phyloP scores from a whole-genome alignment of 1,140 invertebrate genomes.

The Anthonomus grandis region DNA sequence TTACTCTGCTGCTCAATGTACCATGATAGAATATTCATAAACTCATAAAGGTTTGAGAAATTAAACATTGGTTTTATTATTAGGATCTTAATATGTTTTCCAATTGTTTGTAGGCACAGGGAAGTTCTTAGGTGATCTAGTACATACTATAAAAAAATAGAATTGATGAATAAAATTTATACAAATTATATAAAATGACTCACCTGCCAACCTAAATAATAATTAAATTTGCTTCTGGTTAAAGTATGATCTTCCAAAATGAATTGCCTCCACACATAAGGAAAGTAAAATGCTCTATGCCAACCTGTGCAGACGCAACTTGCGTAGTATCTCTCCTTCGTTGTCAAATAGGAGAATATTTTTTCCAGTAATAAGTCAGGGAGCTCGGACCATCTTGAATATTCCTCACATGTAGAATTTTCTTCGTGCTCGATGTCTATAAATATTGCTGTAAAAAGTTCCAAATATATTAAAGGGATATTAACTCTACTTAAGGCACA shows the following conservation, averaged over 20 bases:
- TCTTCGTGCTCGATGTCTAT: conserved; percentile 54
- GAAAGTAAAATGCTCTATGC: conserved; percentile 72
- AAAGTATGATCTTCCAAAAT: conserved; percentile 68
- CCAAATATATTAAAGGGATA: too few relatives aligned
- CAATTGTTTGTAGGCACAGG: conserved; percentile 68
- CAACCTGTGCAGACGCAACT: conserved; percentile 69
- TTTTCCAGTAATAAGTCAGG: conserved; percentile 76
- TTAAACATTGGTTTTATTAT: conserved; percentile 73
- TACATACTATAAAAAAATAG: conserved; percentile 56
- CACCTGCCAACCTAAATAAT: conserved; percentile 79
- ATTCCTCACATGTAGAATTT: conserved; percentile 46
- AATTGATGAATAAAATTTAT: neutral
- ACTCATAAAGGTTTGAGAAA: conserved; percentile 81
- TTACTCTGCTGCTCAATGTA: conserved; percentile 57
- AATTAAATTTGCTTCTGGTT: conserved; percentile 73
- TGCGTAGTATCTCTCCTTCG: conserved; percentile 68
- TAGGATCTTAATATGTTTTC: conserved; percentile 62
- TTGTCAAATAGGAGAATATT: conserved; percentile 68
- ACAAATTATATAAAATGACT: neutral
- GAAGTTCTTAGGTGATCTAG: conserved; percentile 73
- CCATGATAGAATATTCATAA: conserved; percentile 77
- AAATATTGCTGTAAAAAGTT: conserved; percentile 52
- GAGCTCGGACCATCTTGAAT: conserved; percentile 64
- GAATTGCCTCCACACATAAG: conserved; percentile 71
- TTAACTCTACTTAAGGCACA: too few relatives aligned